These are phyloP conservation scores for Pseudomugil tenellus DNA, from an alignment of 2,797 vertebrate genomes.

Conservation along the genomic window DNA sequence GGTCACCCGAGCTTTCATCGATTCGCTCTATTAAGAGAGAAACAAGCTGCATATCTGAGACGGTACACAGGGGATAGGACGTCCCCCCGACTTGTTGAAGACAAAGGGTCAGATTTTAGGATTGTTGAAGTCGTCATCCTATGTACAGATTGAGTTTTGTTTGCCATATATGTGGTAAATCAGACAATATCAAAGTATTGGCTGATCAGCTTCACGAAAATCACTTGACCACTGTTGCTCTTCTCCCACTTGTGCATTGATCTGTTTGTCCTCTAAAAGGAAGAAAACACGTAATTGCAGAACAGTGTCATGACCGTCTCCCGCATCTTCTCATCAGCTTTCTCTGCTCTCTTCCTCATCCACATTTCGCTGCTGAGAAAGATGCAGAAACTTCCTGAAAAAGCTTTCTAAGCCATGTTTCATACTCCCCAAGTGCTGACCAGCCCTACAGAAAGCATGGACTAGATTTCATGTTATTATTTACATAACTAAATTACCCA, in stretches of 20 bases:
- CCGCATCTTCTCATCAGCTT: background rate
- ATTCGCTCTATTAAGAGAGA: constrained; percentile 42
- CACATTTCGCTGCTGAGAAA: background rate
- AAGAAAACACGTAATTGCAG: constrained; percentile 33
- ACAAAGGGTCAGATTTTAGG: background rate
- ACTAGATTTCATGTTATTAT: constrained; percentile 50
- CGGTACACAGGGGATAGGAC: constrained; percentile 7
- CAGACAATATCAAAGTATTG: constrained; percentile 22
- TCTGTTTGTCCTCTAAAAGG: constrained; percentile 62
- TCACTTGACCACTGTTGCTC: constrained; percentile 44
- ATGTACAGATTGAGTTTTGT: background rate
- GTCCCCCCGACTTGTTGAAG: constrained; percentile 5
- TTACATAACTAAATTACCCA: constrained; percentile 50
- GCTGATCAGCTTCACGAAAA: constrained; percentile 20
- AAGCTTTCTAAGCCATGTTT: constrained; percentile 24
- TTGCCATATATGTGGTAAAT: constrained; percentile 1
- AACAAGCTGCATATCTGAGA: constrained; percentile 38
- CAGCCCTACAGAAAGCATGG: constrained; percentile 34
- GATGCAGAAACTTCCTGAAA: constrained; percentile 26
- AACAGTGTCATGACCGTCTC: background rate
- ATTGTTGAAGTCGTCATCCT: background rate
- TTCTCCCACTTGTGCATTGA: constrained; percentile 63
- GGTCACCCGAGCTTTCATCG: constrained; percentile 64
- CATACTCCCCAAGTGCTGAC: constrained; percentile 34
- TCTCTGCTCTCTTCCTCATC: background rate